Percentiles rank a stretch among this genome's conserved stretches.
Evolutionary conservation across 1,140 invertebrate genomes (phyloP).

Genomic region (Aphelinus atriplicis): DNA sequence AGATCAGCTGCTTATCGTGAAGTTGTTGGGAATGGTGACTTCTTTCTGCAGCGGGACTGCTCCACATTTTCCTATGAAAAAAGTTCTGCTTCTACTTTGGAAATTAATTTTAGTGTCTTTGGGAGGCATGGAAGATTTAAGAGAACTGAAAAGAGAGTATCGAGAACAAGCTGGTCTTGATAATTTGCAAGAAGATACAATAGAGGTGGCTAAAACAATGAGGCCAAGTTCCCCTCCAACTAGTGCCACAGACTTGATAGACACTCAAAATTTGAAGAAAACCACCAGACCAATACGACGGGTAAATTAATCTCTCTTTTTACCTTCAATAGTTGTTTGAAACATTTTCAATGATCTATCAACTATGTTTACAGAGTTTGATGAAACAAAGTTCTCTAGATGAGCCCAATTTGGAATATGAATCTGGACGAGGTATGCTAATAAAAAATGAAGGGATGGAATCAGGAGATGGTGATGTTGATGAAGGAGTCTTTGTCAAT

Average conservation of each 20-base stretch:
- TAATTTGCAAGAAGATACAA: slow-evolving; percentile 87
- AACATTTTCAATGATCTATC: slow-evolving; percentile 30
- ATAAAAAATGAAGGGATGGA: slow-evolving; percentile 64
- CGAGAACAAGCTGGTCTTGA: slow-evolving; percentile 78
- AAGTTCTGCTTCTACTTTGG: slow-evolving; percentile 95
- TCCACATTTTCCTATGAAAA: slow-evolving; percentile 98
- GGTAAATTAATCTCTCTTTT: slow-evolving; percentile 54
- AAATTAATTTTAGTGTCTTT: slow-evolving; percentile 91
- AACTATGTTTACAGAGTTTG: slow-evolving; percentile 70
- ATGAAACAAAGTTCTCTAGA: slow-evolving; percentile 95
- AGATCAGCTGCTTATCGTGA: slow-evolving; percentile 88
- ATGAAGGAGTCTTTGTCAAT: slow-evolving; percentile 46
- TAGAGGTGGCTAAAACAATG: slow-evolving; percentile 93
- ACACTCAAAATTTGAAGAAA: slow-evolving; percentile 85
- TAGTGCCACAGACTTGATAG: slow-evolving; percentile 90
- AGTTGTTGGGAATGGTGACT: slow-evolving; percentile 93
- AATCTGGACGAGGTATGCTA: slow-evolving; percentile 47
- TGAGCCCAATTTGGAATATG: slow-evolving; percentile 72
- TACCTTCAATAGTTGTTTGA: not conserved
- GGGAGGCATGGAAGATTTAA: slow-evolving; percentile 86
- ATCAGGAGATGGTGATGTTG: slow-evolving; percentile 56
- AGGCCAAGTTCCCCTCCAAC: slow-evolving; percentile 93
- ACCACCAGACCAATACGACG: slow-evolving; percentile 73
- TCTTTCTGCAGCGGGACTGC: slow-evolving; percentile 93
- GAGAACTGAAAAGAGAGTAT: slow-evolving; percentile 78